Evolutionary conservation across 2,888 invertebrate genomes (phyloP).

Genomic region (Epicampocera succincta): DNA sequence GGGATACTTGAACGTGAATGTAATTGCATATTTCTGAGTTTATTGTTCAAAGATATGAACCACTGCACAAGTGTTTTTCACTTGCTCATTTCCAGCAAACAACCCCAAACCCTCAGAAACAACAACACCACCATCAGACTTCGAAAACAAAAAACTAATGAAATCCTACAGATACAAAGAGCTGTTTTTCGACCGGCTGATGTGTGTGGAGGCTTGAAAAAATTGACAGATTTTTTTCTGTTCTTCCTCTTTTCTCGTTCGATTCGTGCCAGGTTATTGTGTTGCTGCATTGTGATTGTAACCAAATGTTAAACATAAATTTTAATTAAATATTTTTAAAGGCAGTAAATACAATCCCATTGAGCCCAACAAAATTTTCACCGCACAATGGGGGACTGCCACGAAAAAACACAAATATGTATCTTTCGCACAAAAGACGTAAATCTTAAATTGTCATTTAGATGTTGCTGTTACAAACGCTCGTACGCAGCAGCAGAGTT

Average conservation of each 20-base stretch:
- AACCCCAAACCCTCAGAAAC: slow-evolving; percentile 27
- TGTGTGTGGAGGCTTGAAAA: slow-evolving; percentile 46
- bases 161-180: slow-evolving; percentile 17
- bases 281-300: slow-evolving; percentile 56
- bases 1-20: slow-evolving; percentile 52
- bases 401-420: slow-evolving; percentile 1
- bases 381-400: slow-evolving; percentile 49
- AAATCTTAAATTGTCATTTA: slow-evolving; percentile 28
- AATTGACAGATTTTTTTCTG: slow-evolving; percentile 34
- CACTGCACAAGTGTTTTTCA: slow-evolving; percentile 31
- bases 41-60: slow-evolving; percentile 22
- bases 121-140: slow-evolving; percentile 1
- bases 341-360: slow-evolving; percentile 62
- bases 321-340: slow-evolving; percentile 70
- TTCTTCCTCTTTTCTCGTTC: background rate
- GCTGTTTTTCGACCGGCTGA: slow-evolving; percentile 8
- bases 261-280: slow-evolving; percentile 14
- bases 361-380: slow-evolving; percentile 33
- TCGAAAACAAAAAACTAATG: slow-evolving; percentile 16
- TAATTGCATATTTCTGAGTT: slow-evolving; percentile 32
- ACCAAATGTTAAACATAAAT: slow-evolving; percentile 68
- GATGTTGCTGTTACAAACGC: slow-evolving; percentile 1
- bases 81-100: slow-evolving; percentile 10
- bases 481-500: slow-evolving; percentile 29
- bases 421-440: slow-evolving; percentile 2